Base-by-base conservation (phyloP, 2,888 invertebrate genomes). In the Drosophila lacicola region DNA sequence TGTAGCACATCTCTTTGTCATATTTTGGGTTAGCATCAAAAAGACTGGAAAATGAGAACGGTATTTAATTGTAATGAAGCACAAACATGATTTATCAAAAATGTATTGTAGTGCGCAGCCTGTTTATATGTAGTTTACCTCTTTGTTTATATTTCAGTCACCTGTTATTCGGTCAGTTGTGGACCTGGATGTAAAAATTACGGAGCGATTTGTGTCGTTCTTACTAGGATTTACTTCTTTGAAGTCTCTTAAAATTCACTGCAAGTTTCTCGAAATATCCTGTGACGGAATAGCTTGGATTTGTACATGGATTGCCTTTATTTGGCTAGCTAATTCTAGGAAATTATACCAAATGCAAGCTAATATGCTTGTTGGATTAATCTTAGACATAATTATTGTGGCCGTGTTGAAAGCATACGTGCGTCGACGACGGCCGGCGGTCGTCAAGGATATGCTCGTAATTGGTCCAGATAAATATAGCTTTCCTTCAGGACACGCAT, bases 401-500 rank as follows among this genome's bases (percentile, higher is more conserved):
- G 97, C 96, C 9, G 76, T 96, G 4, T 84, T 96, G 11, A 98
- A 98, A 93, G 96, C 98, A 0, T 91, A 94, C 57, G 95, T 95
- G 6, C 94, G 98, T 70, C 93, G 98, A 87, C 94, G 96, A 79
- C 94, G 98, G 34, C 98, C 98, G 0, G 95, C 95, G 88, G 91
- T 92, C 14, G 93, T 93, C 68, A 95, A 95, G 78, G 96, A 97
- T 90, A 94, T 95, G 76, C 92, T 96, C 68, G 94, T 94, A 37
- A 93, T 97, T 19, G 96, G 97, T 0, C 96, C 98, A 0, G 98
- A 98, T 92, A 96, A 97, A 86, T 99, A 95, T 50, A 94, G 94
- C 50, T 99, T 99, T 91, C 99, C 99, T 11, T 99, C 98, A 0
- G 98, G 98, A 0, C 99, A 99, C 92, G 95, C 97, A 0, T 97